These are phyloP conservation scores for Oostethus manadensis DNA, from an alignment of 2,113 vertebrate genomes.

Conservation along the genomic window DNA sequence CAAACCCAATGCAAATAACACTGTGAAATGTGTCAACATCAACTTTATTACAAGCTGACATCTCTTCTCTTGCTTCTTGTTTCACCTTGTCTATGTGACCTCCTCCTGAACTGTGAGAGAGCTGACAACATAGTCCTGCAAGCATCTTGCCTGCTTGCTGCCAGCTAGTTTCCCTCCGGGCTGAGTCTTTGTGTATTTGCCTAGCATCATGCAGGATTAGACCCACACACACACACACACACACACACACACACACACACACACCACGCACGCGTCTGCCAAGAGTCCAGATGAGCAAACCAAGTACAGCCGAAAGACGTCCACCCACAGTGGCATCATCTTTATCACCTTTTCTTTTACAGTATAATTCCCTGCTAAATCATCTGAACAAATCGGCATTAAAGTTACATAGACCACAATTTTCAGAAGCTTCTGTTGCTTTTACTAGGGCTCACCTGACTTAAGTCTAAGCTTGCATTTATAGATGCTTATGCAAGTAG, in stretches of 20 bases:
- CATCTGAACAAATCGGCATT: background rate
- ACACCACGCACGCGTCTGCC: slow-evolving; percentile 12
- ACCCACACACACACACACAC: background rate
- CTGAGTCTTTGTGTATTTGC: slow-evolving; percentile 46
- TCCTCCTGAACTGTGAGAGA: slow-evolving; percentile 40
- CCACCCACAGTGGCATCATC: background rate
- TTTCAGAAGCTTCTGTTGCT: background rate
- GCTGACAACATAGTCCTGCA: slow-evolving; percentile 4
- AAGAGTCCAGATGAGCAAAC: slow-evolving; percentile 20
- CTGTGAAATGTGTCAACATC: too few species aligned
- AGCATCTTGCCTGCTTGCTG: slow-evolving; percentile 25
- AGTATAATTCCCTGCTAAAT: slow-evolving; percentile 9
- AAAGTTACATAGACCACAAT: background rate
- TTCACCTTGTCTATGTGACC: slow-evolving; percentile 22
- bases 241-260: background rate
- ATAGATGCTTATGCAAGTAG: background rate
- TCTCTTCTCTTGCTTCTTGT: background rate
- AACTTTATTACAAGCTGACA: too few species aligned
- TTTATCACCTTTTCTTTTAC: background rate
- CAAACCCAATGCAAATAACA: too few species aligned
- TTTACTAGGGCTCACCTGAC: too few species aligned
- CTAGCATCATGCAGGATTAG: slow-evolving; percentile 41
- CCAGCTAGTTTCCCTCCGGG: slow-evolving; percentile 25
- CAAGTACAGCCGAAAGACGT: slow-evolving; percentile 5
- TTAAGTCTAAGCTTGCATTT: background rate